Conservation (phyloP, 2,888 invertebrate species). For the Nemotelus pantherinus region DNA sequence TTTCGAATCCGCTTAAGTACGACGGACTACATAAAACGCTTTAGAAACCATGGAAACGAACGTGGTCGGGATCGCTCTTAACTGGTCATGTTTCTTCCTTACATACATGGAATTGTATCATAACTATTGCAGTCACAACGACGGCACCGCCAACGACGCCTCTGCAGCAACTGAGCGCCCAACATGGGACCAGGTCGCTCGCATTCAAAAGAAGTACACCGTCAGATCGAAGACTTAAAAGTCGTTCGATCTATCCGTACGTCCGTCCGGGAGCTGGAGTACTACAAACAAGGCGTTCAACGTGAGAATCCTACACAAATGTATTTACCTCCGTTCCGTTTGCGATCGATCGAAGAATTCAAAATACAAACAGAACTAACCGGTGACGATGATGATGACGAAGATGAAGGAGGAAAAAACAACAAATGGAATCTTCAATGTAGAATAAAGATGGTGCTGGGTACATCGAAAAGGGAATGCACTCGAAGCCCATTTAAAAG, state of each 20-base stretch:
- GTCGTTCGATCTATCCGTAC: not conserved
- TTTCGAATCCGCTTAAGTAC: constrained; percentile 42
- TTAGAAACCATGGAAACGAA: not conserved
- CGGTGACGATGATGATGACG: constrained; percentile 31
- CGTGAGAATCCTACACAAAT: constrained; percentile 41
- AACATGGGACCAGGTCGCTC: constrained; percentile 5
- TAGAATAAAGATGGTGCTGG: constrained; percentile 24
- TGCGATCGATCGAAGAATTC: constrained; percentile 22
- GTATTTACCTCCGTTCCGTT: not conserved
- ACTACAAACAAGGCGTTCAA: constrained; percentile 34
- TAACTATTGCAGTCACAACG: not conserved
- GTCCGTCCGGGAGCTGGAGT: constrained; percentile 15
- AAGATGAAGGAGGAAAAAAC: constrained; percentile 28
- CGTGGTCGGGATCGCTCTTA: constrained; percentile 17
- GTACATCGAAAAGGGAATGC: constrained; percentile 31
- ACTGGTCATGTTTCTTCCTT: constrained; percentile 40
- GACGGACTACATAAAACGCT: constrained; percentile 9
- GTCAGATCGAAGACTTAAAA: not conserved
- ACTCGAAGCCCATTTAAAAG: constrained; percentile 42
- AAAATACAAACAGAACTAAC: constrained; percentile 38
- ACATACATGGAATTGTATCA: constrained; percentile 25
- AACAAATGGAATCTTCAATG: constrained; percentile 14
- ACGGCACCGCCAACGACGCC: constrained; percentile 6
- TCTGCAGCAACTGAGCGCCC: constrained; percentile 13
- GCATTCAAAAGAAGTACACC: constrained; percentile 15